Base-by-base conservation (phyloP, 2,888 invertebrate species). In the Lithophane semibrunnea region DNA sequence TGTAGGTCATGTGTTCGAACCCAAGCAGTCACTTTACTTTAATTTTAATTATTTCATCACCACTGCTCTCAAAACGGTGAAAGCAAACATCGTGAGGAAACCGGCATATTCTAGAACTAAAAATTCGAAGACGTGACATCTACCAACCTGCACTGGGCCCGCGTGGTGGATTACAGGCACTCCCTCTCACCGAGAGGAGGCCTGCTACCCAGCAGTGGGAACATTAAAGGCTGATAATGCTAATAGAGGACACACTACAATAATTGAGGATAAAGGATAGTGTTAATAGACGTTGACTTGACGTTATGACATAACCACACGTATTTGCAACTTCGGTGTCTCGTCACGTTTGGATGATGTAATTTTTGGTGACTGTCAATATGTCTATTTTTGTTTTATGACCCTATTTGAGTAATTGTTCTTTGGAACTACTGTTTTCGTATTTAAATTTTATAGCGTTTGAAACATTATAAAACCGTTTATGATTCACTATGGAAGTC, bases 351-450 rank as follows among this genome's bases (percentile, higher is more conserved):
- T 29, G 2, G 29, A 54, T 86, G 79, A 85, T 68, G 87, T 77
- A 71, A 87, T n/a, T 72, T 72, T 73, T 18, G 42, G 29, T 37
- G 44, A 63, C 66, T 84, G 67, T 47, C 56, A 65, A 29, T 66
- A 49, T 52, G 60, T 67, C 77, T 84, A 85, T 85, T 82, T 82
- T 73, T 60, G 56, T 74, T 86, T 86, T 83, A 86, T 42, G 49
- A 65, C 18, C 42, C 64, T 75, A 79, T 47, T 47, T 71, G 63
- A 77, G 44, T 85, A 16, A 82, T 73, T 77, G 60, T 82, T 52
- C 52, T 52, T 24, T 60, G 12, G 7, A 63, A 54, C 70, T 64
- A 73, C 65, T 69, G 65, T 77, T 58, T 61, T 63, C 2, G 12
- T 69, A 65, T 54, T 56, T 21, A 4, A 73, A 75, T 77, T 75